These are phyloP conservation scores for Galerucella calmariensis DNA, from an alignment of 2,888 invertebrate species.

Conservation along the genomic window DNA sequence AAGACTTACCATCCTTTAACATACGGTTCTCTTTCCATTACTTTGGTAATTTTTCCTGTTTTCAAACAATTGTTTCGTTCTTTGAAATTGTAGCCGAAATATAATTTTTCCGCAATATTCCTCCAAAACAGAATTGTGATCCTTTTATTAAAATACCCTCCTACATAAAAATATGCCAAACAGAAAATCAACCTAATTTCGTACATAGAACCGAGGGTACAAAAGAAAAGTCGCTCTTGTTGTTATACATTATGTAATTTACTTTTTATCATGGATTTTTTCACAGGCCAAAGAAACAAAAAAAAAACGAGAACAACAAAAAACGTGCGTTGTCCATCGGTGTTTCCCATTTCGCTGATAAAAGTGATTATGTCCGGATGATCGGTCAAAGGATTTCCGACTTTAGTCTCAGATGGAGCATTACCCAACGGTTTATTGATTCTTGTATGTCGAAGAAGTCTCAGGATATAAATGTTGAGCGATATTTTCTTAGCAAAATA, in stretches of 20 bases:
- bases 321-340: constrained; percentile 34
- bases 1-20: too few relatives aligned
- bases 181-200: background rate
- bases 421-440: constrained; percentile 41
- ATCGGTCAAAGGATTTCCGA: constrained; percentile 50
- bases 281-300: constrained; percentile 21
- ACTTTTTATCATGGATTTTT: constrained; percentile 25
- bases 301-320: constrained; percentile 23
- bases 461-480: constrained; percentile 14
- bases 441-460: constrained; percentile 23
- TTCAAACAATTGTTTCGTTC: too few relatives aligned
- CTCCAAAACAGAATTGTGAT: too few relatives aligned
- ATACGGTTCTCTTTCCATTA: too few relatives aligned
- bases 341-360: constrained; percentile 47
- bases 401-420: constrained; percentile 45
- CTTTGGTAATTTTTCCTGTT: too few relatives aligned
- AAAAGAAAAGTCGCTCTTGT: constrained; percentile 1
- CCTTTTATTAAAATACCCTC: too few relatives aligned
- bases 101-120: too few relatives aligned
- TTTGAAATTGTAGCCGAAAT: too few relatives aligned
- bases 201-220: background rate
- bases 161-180: background rate
- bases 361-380: constrained; percentile 51
- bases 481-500: background rate
- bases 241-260: constrained; percentile 30